Evolutionary conservation across 37 sponge, comb jelly and placozoan genomes (phyloP).

Genomic region (Aphrocallistes beatrix): DNA sequence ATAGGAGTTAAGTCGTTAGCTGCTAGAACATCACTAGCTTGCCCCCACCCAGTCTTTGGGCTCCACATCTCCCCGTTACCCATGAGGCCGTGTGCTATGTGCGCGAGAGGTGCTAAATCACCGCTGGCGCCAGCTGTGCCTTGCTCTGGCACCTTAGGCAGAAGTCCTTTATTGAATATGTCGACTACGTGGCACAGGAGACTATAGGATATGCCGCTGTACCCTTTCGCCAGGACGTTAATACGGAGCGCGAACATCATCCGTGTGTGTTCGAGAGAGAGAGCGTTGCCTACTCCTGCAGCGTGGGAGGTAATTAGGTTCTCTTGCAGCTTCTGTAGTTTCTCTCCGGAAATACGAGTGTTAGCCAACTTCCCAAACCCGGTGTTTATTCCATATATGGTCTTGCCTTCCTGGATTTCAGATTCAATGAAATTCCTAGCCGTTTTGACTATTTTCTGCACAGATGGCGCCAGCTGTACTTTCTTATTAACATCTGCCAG

Average conservation of each 20-base stretch:
- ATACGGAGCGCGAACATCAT: constrained; percentile 75
- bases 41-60: constrained; percentile 72
- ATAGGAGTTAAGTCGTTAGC: constrained; percentile 54
- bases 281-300: constrained; percentile 66
- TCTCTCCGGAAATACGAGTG: constrained; percentile 36
- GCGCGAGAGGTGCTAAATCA: constrained; percentile 87
- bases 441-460: neutral
- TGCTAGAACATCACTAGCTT: constrained; percentile 55
- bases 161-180: constrained; percentile 23
- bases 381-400: constrained; percentile 69
- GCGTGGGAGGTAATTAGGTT: constrained; percentile 75
- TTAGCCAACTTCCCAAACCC: constrained; percentile 87
- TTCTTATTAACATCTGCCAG: neutral
- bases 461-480: neutral
- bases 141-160: constrained; percentile 70
- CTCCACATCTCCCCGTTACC: constrained; percentile 97
- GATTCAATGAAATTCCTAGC: neutral
- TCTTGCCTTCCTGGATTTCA: neutral
- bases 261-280: constrained; percentile 48
- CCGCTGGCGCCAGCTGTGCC: constrained; percentile 96
- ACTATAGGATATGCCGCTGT: constrained; percentile 35
- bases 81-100: constrained; percentile 84
- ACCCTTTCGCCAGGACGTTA: constrained; percentile 86
- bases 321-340: constrained; percentile 70
- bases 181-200: constrained; percentile 18